Evolutionary conservation across 2,888 invertebrate genomes (phyloP).

Genomic region (Atrina japonica): DNA sequence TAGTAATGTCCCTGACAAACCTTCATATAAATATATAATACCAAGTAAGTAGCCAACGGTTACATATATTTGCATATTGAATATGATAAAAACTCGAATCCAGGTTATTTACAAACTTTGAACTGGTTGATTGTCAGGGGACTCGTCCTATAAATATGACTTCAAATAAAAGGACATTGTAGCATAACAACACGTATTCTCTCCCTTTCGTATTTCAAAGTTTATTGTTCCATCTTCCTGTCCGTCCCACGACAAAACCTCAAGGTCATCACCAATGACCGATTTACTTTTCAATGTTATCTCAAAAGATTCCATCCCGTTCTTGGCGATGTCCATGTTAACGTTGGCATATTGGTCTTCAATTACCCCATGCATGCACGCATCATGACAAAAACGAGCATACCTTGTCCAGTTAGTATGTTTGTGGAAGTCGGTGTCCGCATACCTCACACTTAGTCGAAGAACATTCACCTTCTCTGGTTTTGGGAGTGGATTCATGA

Average conservation of each 20-base stretch:
- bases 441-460: constrained; percentile 21
- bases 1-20: too few relatives aligned
- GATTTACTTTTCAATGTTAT: constrained; percentile 31
- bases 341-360: constrained; percentile 4
- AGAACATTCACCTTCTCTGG: background rate
- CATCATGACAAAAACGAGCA: constrained; percentile 35
- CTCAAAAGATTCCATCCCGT: constrained; percentile 30
- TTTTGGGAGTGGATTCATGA: constrained; percentile 9
- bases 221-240: background rate
- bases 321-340: background rate
- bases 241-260: constrained; percentile 33
- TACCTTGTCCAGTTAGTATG: constrained; percentile 43
- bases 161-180: constrained; percentile 7
- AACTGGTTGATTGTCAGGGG: too few relatives aligned
- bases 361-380: constrained; percentile 18
- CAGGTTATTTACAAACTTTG: too few relatives aligned
- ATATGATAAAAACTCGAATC: too few relatives aligned
- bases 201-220: constrained; percentile 37
- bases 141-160: too few relatives aligned
- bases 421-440: constrained; percentile 34
- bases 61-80: too few relatives aligned
- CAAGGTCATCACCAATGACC: constrained; percentile 29
- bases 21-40: too few relatives aligned
- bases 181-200: constrained; percentile 13
- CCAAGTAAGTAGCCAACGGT: too few relatives aligned